phyloP scores from a whole-genome alignment of 1,140 invertebrate species.

The Papilio dardanus region DNA sequence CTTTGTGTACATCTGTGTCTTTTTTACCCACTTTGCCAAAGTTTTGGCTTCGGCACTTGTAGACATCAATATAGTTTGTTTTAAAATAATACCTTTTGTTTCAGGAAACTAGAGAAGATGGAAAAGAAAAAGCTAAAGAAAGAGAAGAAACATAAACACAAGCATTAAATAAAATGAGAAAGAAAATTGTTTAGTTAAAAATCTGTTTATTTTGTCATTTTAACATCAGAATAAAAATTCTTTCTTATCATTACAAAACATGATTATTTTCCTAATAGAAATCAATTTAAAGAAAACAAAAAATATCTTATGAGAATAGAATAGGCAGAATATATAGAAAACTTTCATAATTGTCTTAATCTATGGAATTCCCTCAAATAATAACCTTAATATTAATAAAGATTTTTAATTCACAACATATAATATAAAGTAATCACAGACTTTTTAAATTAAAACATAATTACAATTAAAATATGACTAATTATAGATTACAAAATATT shows the following conservation, averaged over 20 bases:
- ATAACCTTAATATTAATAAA: not conserved
- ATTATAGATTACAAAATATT: not conserved
- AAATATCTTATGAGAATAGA: no score
- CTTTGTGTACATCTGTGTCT: no score
- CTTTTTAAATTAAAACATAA: not conserved
- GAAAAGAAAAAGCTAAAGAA: constrained; percentile 87
- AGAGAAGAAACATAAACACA: constrained; percentile 83
- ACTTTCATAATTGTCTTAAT: no score
- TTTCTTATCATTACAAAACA: not conserved
- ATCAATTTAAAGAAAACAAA: no score
- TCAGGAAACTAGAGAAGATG: constrained; percentile 90
- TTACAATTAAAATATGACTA: not conserved
- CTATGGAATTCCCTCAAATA: no score
- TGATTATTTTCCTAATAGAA: not conserved
- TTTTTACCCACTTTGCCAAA: no score
- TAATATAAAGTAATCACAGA: constrained; percentile 20
- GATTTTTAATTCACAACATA: not conserved
- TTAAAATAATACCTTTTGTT: constrained; percentile 52
- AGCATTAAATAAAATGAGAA: constrained; percentile 47
- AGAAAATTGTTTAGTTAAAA: not conserved
- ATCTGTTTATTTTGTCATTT: not conserved
- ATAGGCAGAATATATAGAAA: no score
- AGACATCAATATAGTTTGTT: no score
- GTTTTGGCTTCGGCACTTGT: no score
- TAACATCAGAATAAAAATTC: not conserved